Evolutionary conservation across 2,113 vertebrate genomes (phyloP).

Genomic region (Rhea pennata): DNA sequence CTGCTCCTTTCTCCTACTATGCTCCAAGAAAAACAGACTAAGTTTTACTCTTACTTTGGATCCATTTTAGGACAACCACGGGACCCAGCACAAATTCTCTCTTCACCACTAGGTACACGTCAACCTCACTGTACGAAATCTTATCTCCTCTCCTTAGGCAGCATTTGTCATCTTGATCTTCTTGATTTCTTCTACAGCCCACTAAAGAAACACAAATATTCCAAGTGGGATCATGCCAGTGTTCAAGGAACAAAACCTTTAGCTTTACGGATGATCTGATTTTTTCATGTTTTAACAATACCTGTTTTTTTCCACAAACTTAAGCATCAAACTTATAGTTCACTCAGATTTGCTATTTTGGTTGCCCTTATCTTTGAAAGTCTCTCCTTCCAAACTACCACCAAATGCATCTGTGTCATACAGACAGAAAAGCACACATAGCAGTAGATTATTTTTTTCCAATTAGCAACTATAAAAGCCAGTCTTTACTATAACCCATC

Average conservation of each 20-base stretch:
- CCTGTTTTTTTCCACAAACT: neutral
- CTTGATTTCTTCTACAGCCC: neutral
- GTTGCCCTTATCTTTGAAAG: neutral
- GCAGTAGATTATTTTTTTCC: neutral
- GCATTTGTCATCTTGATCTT: neutral
- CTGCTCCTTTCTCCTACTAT: neutral
- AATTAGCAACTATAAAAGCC: neutral
- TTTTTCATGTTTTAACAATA: neutral
- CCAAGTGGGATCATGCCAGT: neutral
- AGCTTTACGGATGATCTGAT: neutral
- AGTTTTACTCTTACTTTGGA: neutral
- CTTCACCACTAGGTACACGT: neutral
- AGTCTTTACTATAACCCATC: neutral
- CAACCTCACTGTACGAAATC: neutral
- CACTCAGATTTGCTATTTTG: neutral
- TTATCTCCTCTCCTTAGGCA: neutral
- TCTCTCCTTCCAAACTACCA: neutral
- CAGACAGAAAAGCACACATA: accelerated
- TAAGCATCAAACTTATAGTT: neutral
- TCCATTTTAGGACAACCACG: neutral
- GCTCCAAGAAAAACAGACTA: constrained; percentile 37
- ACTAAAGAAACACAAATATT: neutral
- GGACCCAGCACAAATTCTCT: neutral
- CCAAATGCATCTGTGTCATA: neutral
- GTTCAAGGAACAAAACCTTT: neutral